Evolutionary conservation across 2,113 vertebrate genomes (phyloP).

Genomic region (Macaca mulatta): DNA sequence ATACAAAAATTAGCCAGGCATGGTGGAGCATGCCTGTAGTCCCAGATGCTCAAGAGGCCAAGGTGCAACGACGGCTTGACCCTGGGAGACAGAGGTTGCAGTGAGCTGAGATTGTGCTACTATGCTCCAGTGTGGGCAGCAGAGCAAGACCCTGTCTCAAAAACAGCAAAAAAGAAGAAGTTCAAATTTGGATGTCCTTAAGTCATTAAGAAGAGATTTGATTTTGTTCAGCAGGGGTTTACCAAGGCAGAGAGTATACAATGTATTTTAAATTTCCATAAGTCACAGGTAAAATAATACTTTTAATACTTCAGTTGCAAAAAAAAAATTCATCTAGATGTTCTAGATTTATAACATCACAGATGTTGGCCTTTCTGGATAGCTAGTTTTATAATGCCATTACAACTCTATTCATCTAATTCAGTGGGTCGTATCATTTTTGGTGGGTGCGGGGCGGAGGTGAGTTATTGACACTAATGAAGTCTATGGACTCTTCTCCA

Average conservation of each 20-base stretch:
- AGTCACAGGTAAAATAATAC: conserved; percentile 41
- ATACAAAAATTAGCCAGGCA: too few relatives aligned
- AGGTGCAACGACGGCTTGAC: too few relatives aligned
- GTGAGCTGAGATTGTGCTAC: too few relatives aligned
- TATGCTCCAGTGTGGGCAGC: too few relatives aligned
- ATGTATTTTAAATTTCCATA: conserved; percentile 41
- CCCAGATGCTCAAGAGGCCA: too few relatives aligned
- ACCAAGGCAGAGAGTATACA: neutral
- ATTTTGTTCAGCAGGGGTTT: conserved; percentile 34
- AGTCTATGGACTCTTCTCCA: neutral
- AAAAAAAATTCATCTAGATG: conserved; percentile 3
- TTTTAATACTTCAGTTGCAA: conserved; percentile 38
- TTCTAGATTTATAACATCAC: conserved; percentile 37
- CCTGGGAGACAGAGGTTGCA: too few relatives aligned
- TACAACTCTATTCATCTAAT: conserved; percentile 3
- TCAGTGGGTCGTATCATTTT: conserved; percentile 16
- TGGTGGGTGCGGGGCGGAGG: neutral
- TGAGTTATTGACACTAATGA: neutral
- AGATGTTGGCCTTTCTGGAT: conserved; percentile 50
- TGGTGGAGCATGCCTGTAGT: too few relatives aligned
- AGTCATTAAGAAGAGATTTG: conserved; percentile 27
- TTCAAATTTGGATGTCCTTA: neutral
- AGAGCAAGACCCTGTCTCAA: too few relatives aligned
- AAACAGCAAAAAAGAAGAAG: too few relatives aligned
- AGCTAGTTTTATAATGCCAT: conserved; percentile 54